Evolutionary conservation across 2,113 vertebrate genomes (phyloP).

Genomic region (Misgurnus mizolepis): DNA sequence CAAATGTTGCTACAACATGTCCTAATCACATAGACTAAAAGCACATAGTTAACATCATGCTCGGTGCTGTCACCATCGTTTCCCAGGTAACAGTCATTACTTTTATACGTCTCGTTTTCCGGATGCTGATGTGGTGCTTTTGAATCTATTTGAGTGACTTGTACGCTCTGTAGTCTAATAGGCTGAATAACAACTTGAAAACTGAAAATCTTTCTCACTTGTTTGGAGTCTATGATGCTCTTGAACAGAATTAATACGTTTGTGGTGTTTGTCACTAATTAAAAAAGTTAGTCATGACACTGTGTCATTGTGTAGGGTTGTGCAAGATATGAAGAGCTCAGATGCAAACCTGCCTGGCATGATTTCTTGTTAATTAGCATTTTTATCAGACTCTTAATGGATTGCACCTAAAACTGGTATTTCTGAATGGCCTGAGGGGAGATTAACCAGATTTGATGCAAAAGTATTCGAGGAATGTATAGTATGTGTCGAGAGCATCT

Average conservation of each 20-base stretch:
- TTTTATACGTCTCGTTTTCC: constrained; percentile 32
- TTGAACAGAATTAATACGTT: not conserved
- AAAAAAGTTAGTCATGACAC: not conserved
- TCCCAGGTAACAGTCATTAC: constrained; percentile 56
- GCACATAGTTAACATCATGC: not conserved
- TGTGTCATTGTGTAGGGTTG: not conserved
- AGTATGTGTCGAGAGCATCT: too few relatives aligned
- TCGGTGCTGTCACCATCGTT: constrained; percentile 25
- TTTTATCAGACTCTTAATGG: too few relatives aligned
- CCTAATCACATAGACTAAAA: not conserved
- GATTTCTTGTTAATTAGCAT: too few relatives aligned
- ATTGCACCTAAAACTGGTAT: too few relatives aligned
- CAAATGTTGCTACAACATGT: not conserved
- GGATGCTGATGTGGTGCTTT: constrained; percentile 46
- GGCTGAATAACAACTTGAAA: not conserved
- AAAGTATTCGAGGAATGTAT: too few relatives aligned
- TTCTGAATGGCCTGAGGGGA: too few relatives aligned
- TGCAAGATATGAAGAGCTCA: too few relatives aligned
- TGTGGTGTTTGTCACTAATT: not conserved
- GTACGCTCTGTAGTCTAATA: not conserved
- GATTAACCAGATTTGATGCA: too few relatives aligned
- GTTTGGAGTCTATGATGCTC: not conserved
- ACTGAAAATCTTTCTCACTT: not conserved
- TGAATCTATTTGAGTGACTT: constrained; percentile 26
- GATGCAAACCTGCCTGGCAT: too few relatives aligned